Base-by-base conservation (phyloP, 2,888 invertebrate genomes). In the Chironomus riparius region DNA sequence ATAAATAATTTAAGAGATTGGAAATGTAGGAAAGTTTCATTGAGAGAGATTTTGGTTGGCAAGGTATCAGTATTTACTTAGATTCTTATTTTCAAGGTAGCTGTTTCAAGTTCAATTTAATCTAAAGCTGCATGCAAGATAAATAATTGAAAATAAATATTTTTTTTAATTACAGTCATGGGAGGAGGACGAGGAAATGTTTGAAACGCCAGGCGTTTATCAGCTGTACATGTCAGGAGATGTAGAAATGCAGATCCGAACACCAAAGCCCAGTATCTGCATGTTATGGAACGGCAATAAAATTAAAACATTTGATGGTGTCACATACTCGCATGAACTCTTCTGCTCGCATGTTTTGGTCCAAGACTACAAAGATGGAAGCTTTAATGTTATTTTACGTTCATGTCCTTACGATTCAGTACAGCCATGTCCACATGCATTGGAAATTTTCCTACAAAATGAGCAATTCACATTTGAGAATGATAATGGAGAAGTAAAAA, bases 301-400 rank as follows among this genome's bases (percentile, higher is more conserved):
- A 83, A 91, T 91, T 79, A 92, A 93, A 82, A 94, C 94, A 0
- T 95, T 95, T 80, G 94, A 95, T 83, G 93, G 93, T 6, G 87
- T 88, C 79, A 87, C 94, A 69, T 91, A 88, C 80, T 93, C 92
- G 81, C 92, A 92, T 79, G 87, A 90, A 74, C 91, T 94, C 0
- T 87, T 89, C 0, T 95, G 95, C 82, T 87, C 90, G 0, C 92
- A 94, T 80, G 87, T 90, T 0, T 81, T 95, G 47, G 86, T 91
- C 0, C 88, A 89, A 13, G 94, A 95, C 79, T 85, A 88, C 0
- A 83, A 85, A 0, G 90, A 91, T 77, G 90, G 90, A 78, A 88
- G 90, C 4, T 94, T 93, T 82, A 89, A 88, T 2, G 85, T 94
- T 2, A 87, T 88, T 1, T 83, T 90, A 0, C 86, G 85, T 78